Percentiles rank a stretch among this genome's conserved stretches.
phyloP scores from a whole-genome alignment of 2,888 invertebrate species.

The Rhyacophila evoluta region DNA sequence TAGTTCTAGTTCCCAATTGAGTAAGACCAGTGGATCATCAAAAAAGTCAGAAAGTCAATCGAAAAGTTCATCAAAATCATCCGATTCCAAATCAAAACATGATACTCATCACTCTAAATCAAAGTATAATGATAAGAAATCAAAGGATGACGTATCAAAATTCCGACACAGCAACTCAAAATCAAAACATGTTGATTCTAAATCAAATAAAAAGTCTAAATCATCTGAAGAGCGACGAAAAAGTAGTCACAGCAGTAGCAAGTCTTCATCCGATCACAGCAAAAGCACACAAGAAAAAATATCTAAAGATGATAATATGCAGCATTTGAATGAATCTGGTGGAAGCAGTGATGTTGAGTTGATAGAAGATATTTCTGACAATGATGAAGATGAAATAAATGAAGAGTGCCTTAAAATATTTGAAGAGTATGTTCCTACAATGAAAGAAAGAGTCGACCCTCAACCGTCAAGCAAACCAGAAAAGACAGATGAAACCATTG shows the following conservation, averaged over 20 bases:
- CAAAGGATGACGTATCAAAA: conserved; percentile 54
- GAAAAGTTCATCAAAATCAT: neutral
- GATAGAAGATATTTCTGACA: conserved; percentile 66
- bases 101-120: conserved; percentile 54
- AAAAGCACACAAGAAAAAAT: conserved; percentile 29
- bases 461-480: conserved; percentile 57
- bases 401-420: conserved; percentile 90
- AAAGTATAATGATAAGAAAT: conserved; percentile 55
- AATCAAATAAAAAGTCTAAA: conserved; percentile 11
- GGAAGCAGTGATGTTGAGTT: conserved; percentile 57
- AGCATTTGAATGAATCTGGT: conserved; percentile 35
- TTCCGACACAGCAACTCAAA: conserved; percentile 46
- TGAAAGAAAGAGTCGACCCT: conserved; percentile 60
- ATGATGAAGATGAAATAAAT: conserved; percentile 78
- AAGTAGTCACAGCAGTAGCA: neutral
- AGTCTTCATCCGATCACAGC: conserved; percentile 12
- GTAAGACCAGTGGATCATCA: conserved; percentile 51
- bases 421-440: conserved; percentile 77
- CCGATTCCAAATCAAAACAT: conserved; percentile 55
- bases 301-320: conserved; percentile 16
- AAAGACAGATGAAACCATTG: conserved; percentile 62
- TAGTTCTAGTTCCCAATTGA: conserved; percentile 57
- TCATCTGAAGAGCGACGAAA: conserved; percentile 8
- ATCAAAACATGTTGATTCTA: conserved; percentile 51
- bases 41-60: neutral